A percentile compares a stretch with the other conserved stretches of the same genome.
Conservation (phyloP, 2,113 vertebrate species). For the Rattus rattus region DNA sequence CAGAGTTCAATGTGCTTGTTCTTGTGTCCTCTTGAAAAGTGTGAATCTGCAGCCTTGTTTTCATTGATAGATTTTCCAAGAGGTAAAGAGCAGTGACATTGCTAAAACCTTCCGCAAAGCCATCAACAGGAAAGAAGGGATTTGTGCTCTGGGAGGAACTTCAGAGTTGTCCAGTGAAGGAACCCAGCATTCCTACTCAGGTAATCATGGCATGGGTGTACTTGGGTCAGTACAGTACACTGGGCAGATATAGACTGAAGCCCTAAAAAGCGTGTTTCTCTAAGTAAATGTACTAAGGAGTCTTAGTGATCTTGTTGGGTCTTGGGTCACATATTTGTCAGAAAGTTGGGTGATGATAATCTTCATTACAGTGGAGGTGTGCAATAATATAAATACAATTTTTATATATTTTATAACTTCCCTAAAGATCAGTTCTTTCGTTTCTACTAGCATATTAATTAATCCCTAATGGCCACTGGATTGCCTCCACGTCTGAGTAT, state of each 20-base stretch:
- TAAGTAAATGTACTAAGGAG: not conserved
- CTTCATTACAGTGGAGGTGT: not conserved
- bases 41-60: slow-evolving; percentile 50
- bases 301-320: not conserved
- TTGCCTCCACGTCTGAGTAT: not conserved
- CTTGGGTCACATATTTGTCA: not conserved
- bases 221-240: not conserved
- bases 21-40: not conserved
- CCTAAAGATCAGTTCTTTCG: not conserved
- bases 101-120: slow-evolving; percentile 92
- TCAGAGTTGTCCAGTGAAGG: slow-evolving; percentile 94
- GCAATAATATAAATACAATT: not conserved
- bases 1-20: slow-evolving; percentile 7
- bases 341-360: not conserved
- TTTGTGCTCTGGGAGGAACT: slow-evolving; percentile 94
- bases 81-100: slow-evolving; percentile 91
- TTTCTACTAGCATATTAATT: slow-evolving; percentile 10
- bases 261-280: not conserved
- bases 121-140: slow-evolving; percentile 95
- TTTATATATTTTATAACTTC: not conserved
- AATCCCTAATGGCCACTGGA: not conserved
- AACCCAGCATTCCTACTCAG: slow-evolving; percentile 95
- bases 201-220: slow-evolving; percentile 66
- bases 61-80: slow-evolving; percentile 90
- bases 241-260: not conserved